Evolutionary conservation across 2,113 vertebrate species (phyloP), one percentile per base, ranked within the genome.

Genomic region (Cercopithecus mona): DNA sequence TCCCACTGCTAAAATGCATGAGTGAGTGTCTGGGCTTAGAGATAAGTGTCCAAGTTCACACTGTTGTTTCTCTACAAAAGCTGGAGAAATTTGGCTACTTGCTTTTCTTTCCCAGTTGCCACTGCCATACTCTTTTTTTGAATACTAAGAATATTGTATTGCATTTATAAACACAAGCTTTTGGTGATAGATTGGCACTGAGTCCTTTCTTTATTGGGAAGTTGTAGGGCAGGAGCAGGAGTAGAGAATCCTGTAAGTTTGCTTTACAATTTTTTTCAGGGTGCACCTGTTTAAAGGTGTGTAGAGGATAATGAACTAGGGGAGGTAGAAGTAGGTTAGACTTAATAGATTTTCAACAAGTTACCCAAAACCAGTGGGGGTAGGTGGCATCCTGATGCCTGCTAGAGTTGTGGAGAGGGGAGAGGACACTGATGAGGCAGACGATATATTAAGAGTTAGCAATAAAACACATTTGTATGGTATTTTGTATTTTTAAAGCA

Each of bases 71-170:
- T 90, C n/a, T 86, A 6, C 27, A 52, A 66, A 80, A 86, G 59
- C 38, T 76, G 59, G 52, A 45, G 59, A 45, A 48, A 52, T n/a
- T 11, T 11, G 75, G 27, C 35, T 35, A 3, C 82, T 73, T 91
- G 61, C 23, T 78, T 92, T 95, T 57, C 45, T 85, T 52, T 57
- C 30, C 50, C 10, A 7, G 23, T 57, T 55, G 35, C 38, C 38
- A 50, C 35, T 38, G 40, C 61, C 30, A 14, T 64, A 6, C 5
- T 30, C 12, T 64, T 64, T 64, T 64, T 64, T 30, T 64, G 12
- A 94, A 92, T 66, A 70, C 27, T 86, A 27, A 88, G 85, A 90
- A 93, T 45, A 75, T 66, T 88, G 82, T 76, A 85, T 9, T 78
- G 40, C 9, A 35, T 82, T 92, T 90, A 43, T 78, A 52, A 82